These are phyloP conservation scores for Triplophysa dalaica DNA, from an alignment of 2,113 vertebrate species.

Conservation along the genomic window DNA sequence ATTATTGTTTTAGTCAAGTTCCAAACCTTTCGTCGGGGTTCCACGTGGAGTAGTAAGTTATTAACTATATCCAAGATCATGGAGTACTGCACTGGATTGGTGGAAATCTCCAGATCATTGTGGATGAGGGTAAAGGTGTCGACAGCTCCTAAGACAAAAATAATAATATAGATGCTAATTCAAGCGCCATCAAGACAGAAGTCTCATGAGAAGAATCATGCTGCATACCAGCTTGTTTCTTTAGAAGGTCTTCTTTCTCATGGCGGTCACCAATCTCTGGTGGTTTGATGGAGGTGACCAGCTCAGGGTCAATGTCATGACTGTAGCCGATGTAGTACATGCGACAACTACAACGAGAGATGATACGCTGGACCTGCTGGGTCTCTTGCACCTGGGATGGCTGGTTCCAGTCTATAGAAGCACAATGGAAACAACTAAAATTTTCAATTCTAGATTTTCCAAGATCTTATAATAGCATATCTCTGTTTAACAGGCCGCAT, in stretches of 20 bases:
- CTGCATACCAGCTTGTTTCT: conserved; percentile 90
- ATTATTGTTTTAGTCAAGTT: neutral
- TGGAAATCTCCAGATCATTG: conserved; percentile 96
- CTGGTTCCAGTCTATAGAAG: conserved; percentile 88
- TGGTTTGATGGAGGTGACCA: conserved; percentile 95
- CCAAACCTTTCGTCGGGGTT: conserved; percentile 91
- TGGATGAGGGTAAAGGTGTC: conserved; percentile 98
- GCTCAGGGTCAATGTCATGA: conserved; percentile 93
- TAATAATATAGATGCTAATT: neutral
- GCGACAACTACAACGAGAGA: conserved; percentile 95
- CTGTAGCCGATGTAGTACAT: conserved; percentile 99
- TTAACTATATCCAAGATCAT: conserved; percentile 99
- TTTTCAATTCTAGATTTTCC: no score
- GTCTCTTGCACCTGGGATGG: conserved; percentile 89
- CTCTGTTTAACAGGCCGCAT: no score
- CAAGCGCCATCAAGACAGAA: neutral
- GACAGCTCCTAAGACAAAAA: conserved; percentile 80
- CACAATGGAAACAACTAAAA: neutral
- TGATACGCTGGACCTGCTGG: conserved; percentile 95
- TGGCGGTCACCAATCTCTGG: conserved; percentile 84
- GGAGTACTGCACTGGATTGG: conserved; percentile 95
- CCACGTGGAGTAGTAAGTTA: conserved; percentile 93
- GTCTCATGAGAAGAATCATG: neutral
- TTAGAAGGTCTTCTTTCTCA: conserved; percentile 94
- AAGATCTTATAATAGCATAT: no score